These are phyloP conservation scores for Drosophila leontia DNA, from an alignment of 1,140 invertebrate genomes.

Conservation along the genomic window DNA sequence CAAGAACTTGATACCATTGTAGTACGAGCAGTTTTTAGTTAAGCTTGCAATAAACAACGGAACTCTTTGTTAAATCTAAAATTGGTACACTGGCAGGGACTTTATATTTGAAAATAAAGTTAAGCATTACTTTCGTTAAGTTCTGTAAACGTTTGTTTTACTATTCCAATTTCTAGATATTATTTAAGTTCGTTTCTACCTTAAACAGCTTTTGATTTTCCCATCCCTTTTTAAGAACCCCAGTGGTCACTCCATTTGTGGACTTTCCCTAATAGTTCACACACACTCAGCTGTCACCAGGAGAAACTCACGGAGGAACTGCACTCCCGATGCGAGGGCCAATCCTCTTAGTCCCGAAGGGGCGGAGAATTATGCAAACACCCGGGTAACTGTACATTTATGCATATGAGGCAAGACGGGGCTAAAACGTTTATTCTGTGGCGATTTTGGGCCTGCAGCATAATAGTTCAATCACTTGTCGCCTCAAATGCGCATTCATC, in stretches of 20 bases:
- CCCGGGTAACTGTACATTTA: conserved; percentile 40
- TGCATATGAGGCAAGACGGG: conserved; percentile 51
- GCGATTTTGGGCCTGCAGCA: conserved; percentile 54
- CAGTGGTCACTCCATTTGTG: conserved; percentile 14
- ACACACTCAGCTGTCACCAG: conserved; percentile 12
- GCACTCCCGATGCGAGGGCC: background rate
- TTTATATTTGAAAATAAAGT: background rate
- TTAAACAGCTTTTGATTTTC: background rate
- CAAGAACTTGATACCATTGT: background rate
- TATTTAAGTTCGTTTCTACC: background rate
- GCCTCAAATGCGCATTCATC: conserved; percentile 49
- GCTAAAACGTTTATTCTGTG: conserved; percentile 50
- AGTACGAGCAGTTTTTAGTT: background rate
- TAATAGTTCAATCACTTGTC: conserved; percentile 83
- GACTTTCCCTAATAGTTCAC: conserved; percentile 41
- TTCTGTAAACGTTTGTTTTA: no score
- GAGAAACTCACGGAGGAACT: conserved; percentile 1
- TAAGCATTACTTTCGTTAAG: background rate
- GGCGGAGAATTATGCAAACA: conserved; percentile 36
- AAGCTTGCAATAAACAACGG: no score
- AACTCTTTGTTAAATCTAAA: background rate
- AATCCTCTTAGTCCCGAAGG: background rate
- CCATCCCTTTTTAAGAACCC: conserved; percentile 24
- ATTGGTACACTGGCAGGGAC: background rate
- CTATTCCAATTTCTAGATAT: background rate